Base-by-base conservation (phyloP, 1,140 invertebrate genomes). In the Nephila pilipes region DNA sequence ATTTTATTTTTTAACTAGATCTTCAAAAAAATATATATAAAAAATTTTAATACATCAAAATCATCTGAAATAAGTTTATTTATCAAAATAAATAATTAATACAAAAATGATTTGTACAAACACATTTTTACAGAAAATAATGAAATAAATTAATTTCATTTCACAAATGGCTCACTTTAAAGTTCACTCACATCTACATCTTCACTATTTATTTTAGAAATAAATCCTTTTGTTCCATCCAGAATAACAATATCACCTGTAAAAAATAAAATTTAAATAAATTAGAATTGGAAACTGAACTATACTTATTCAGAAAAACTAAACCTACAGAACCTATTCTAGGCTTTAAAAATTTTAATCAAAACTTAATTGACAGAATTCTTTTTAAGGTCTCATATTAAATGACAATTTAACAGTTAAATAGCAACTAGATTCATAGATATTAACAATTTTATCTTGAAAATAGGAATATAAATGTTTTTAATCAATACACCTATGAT, bases 181-280 rank as follows among this genome's bases (percentile, higher is more conserved):
- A 3, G n/a, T 29, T 65, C 63, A 4, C 18, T 75, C 20, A 32
- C 3, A 18, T 75, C 25, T 75, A 3, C 1, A 1, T 32, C 29
- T 75, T 75, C 69, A 57, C 46, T 83, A 55, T 54, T 29, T 54
- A 87, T 22, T 54, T 87, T 87, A 60, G 57, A 58, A 25, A 88
- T 88, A 3, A 36, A 58, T 90, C 88, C 88, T 14, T 80, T 90
- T 2, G 46, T 80, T 12, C 88, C 88, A 90, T 90, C 88, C 46
- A 90, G 38, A 36, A 90, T 79, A 36, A 90, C 55, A 80, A 80
- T 55, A 36, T 90, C 88, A 18, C 88, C 88, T 90, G 22, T n/a
- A 90, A 90, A 65, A 10, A 63, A 14, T 10, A 58, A 69, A 25
- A 88, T 69, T 65, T 20, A 69, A 57, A n/a, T 57, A 5, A 38